phyloP scores from a whole-genome alignment of 2,888 invertebrate species.

The Neoaliturus tenellus region DNA sequence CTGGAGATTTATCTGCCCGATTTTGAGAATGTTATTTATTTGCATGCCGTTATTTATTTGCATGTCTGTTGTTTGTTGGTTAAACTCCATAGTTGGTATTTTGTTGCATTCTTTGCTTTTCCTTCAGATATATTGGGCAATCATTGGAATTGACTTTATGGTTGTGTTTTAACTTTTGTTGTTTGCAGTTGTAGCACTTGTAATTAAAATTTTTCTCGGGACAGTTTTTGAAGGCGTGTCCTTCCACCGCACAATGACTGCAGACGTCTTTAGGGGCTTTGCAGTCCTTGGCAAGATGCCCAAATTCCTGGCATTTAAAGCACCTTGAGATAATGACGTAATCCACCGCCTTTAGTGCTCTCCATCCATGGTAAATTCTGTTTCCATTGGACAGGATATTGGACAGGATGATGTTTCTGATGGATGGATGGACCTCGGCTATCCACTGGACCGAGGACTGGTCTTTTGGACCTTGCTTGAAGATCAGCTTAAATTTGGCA shows the following conservation, averaged over 20 bases:
- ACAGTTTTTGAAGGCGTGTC: neutral
- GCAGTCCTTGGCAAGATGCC: constrained; percentile 59
- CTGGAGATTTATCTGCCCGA: constrained; percentile 37
- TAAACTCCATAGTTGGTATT: neutral
- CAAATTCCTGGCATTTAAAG: constrained; percentile 62
- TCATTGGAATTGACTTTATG: neutral
- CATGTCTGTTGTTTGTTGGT: neutral
- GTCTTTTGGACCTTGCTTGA: neutral
- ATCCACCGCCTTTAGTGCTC: constrained; percentile 57
- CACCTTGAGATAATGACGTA: constrained; percentile 59
- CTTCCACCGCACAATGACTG: constrained; percentile 54
- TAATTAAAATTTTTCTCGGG: neutral
- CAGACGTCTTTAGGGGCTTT: constrained; percentile 41
- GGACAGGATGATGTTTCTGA: neutral
- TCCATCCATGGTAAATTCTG: constrained; percentile 60
- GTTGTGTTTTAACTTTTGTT: neutral
- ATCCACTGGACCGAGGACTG: neutral
- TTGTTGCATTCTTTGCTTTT: neutral
- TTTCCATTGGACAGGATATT: neutral
- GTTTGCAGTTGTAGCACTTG: constrained; percentile 7
- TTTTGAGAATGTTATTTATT: neutral
- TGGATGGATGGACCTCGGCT: neutral
- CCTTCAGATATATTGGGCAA: neutral
- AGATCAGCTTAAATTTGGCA: neutral
- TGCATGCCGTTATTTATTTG: neutral